A percentile compares a stretch with the other conserved stretches of the same genome.
phyloP scores from a whole-genome alignment of 2,888 invertebrate genomes.

The Hydriomena furcata region DNA sequence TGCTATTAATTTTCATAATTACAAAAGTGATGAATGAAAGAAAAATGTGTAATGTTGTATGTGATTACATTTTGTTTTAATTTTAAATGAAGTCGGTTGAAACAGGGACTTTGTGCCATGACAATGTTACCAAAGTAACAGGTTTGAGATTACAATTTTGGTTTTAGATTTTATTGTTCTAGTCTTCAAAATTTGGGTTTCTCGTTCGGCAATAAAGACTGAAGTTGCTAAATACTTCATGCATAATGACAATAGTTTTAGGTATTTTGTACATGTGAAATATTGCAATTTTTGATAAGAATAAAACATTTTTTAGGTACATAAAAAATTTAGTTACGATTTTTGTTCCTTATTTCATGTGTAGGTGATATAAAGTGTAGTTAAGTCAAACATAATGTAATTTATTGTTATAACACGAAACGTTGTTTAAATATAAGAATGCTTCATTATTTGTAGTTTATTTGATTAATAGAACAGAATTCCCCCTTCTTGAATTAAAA shows the following conservation, averaged over 20 bases:
- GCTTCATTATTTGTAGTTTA: slow-evolving; percentile 54
- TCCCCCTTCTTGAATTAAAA: too few species aligned
- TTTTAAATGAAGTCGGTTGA: slow-evolving; percentile 15
- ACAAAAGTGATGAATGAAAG: slow-evolving; percentile 32
- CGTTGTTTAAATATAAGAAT: slow-evolving; percentile 72
- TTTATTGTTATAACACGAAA: slow-evolving; percentile 73
- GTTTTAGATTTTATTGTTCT: slow-evolving; percentile 52
- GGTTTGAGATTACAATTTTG: slow-evolving; percentile 61
- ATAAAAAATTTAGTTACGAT: slow-evolving; percentile 37
- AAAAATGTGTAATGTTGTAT: neutral
- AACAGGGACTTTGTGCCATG: slow-evolving; percentile 62
- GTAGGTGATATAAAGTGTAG: slow-evolving; percentile 46
- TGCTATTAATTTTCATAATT: slow-evolving; percentile 3
- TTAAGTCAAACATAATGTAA: slow-evolving; percentile 44
- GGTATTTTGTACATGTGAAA: slow-evolving; percentile 29
- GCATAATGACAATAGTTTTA: slow-evolving; percentile 34
- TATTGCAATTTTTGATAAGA: slow-evolving; percentile 21
- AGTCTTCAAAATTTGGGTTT: slow-evolving; percentile 57
- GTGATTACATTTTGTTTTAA: slow-evolving; percentile 4
- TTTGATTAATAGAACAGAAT: too few species aligned
- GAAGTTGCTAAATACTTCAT: slow-evolving; percentile 39
- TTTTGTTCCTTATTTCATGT: slow-evolving; percentile 70
- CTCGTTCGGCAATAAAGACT: slow-evolving; percentile 59
- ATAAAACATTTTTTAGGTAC: slow-evolving; percentile 18
- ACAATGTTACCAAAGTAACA: slow-evolving; percentile 77